A percentile compares a stretch with the other conserved stretches of the same genome.
These are phyloP conservation scores for Myrmecobius fasciatus DNA, from an alignment of 2,113 vertebrate species.

Conservation along the genomic window DNA sequence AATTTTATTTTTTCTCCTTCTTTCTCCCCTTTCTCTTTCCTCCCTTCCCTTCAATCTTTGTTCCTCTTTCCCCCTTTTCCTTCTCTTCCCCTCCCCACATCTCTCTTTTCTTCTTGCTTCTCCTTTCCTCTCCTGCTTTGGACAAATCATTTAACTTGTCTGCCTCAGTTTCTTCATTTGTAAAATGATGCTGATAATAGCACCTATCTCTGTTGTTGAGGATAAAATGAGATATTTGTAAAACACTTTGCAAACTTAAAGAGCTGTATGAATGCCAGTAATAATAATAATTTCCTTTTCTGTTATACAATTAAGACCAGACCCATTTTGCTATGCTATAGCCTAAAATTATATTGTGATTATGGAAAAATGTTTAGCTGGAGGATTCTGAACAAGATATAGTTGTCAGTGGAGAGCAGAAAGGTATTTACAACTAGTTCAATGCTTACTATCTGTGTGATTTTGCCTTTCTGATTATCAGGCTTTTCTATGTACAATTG, in stretches of 20 bases:
- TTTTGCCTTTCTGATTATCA: background rate
- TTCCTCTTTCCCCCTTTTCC: background rate
- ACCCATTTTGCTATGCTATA: fast-evolving
- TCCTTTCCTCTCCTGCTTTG: background rate
- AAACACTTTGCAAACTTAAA: background rate
- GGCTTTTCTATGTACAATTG: background rate
- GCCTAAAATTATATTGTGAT: background rate
- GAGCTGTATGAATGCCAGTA: background rate
- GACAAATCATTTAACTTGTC: background rate
- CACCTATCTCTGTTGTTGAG: background rate
- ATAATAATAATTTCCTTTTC: background rate
- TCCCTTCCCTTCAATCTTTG: background rate
- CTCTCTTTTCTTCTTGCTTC: background rate
- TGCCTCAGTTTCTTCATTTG: background rate
- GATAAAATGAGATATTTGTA: background rate
- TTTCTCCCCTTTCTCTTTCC: background rate
- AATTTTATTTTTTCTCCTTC: background rate
- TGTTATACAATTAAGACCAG: background rate
- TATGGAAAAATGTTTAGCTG: background rate
- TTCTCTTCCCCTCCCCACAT: background rate
- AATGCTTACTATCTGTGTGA: background rate
- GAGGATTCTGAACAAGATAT: background rate
- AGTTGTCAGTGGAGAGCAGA: background rate
- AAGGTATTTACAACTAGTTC: background rate
- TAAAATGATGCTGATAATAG: background rate